A percentile compares a stretch with the other conserved stretches of the same genome.
Conservation (phyloP, 1,140 invertebrate species). For the Neoseiulus cucumeris region DNA sequence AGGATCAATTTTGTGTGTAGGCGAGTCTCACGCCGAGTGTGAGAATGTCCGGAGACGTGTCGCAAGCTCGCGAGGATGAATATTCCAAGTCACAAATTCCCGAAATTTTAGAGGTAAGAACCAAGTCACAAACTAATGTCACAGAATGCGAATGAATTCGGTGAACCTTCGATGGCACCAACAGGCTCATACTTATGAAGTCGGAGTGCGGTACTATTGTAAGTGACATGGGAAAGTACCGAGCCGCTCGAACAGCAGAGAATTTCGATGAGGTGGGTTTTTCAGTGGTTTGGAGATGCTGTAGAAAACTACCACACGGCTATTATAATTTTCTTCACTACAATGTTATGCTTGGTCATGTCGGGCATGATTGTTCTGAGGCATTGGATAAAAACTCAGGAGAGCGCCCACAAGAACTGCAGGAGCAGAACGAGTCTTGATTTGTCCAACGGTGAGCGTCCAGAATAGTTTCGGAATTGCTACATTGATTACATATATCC, state of each 20-base stretch:
- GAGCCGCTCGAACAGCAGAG: no score
- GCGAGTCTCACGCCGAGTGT: no score
- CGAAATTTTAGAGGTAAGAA: no score
- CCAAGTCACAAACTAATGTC: not conserved
- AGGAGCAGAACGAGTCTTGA: not conserved
- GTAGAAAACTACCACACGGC: not conserved
- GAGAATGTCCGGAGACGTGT: no score
- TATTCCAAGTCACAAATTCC: no score
- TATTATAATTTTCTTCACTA: not conserved
- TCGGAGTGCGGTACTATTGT: no score
- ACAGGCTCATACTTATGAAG: no score
- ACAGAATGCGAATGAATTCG: not conserved
- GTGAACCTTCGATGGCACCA: not conserved
- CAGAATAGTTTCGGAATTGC: not conserved
- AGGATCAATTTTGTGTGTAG: no score
- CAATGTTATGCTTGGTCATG: not conserved
- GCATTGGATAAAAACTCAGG: not conserved
- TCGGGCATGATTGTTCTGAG: not conserved
- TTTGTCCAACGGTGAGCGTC: not conserved
- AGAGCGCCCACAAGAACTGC: slow-evolving; percentile 1
- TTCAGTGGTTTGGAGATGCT: not conserved
- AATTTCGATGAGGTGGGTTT: no score
- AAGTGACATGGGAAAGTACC: no score
- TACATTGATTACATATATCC: not conserved
- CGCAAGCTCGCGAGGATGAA: no score